Evolutionary conservation across 1,140 invertebrate species (phyloP), one percentile per base, ranked within the genome.

Genomic region (Dinoponera quadriceps): DNA sequence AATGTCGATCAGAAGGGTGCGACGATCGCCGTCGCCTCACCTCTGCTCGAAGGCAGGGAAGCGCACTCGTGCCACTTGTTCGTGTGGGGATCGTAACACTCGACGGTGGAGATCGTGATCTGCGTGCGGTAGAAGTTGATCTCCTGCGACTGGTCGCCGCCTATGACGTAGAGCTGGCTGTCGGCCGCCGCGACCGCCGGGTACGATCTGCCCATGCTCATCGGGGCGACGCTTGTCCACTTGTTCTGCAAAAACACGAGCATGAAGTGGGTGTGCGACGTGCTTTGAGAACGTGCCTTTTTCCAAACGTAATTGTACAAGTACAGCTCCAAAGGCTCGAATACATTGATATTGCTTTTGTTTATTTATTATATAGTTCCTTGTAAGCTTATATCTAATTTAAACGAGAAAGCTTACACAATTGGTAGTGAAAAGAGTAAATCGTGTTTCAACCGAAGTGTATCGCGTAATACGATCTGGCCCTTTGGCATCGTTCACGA

Each of bases 111-210:
- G 62, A 98, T 96, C 16, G 97, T 98, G 73, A 96, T 96, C 93
- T 97, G 97, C 18, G 97, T 97, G 86, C 97, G 95, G 94, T 97
- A 97, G 92, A 98, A 98, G 92, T 97, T 96, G 16, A 96, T 96
- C 93, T 97, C 96, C 85, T 95, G 95, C 1, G 95, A 96, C 89
- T 96, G 91, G 93, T 97, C 96, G n/a, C 98, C 98, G 3, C 98
- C 98, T 87, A 97, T 97, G 14, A 98, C 96, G 89, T 98, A 98
- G 1, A 98, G 95, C 65, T 96, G 95, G 11, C 97, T 97, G 91
- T 98, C 96, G 13, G 97, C 96, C 57, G 98, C 97, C 38, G 97
- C 97, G 51, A 98, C 97, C 63, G 97, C 97, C 33, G 97, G 97
- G 91, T 97, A 97, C 25, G 97, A 97, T 86, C 98, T 95, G 73